These are phyloP conservation scores for Erpornis zantholeuca DNA, from an alignment of 2,113 vertebrate species.

Conservation along the genomic window DNA sequence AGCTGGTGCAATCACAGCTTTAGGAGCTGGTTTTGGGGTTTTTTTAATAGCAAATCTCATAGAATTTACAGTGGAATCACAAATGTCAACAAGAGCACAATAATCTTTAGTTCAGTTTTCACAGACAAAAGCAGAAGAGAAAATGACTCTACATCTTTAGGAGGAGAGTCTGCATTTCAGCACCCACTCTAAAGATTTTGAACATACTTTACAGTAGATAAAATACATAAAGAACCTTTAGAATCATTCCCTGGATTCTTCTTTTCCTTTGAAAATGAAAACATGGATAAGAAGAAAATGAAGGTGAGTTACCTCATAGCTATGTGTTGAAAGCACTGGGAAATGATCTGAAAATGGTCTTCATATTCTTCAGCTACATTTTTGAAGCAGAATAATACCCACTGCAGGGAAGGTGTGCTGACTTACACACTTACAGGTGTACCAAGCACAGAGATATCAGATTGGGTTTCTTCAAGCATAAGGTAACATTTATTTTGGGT, in stretches of 20 bases:
- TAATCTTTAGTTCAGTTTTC: neutral
- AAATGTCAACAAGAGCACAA: neutral
- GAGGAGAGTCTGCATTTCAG: neutral
- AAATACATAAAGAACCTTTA: neutral
- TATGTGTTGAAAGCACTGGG: neutral
- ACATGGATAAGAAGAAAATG: neutral
- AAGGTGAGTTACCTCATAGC: neutral
- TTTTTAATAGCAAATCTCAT: neutral
- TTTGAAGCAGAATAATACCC: neutral
- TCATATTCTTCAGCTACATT: neutral
- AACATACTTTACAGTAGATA: neutral
- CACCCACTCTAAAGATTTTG: accelerated
- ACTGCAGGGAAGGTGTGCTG: neutral
- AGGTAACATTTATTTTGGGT: neutral
- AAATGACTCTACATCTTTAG: neutral
- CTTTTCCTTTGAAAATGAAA: neutral
- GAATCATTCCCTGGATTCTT: neutral
- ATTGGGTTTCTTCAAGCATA: neutral
- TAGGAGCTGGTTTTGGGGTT: accelerated
- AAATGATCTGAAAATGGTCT: neutral
- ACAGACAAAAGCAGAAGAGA: neutral
- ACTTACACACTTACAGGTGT: neutral
- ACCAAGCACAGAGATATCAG: neutral
- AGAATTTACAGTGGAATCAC: neutral
- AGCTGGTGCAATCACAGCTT: neutral